Conservation (phyloP, 2,797 vertebrate genomes). For the Cynopterus sphinx region DNA sequence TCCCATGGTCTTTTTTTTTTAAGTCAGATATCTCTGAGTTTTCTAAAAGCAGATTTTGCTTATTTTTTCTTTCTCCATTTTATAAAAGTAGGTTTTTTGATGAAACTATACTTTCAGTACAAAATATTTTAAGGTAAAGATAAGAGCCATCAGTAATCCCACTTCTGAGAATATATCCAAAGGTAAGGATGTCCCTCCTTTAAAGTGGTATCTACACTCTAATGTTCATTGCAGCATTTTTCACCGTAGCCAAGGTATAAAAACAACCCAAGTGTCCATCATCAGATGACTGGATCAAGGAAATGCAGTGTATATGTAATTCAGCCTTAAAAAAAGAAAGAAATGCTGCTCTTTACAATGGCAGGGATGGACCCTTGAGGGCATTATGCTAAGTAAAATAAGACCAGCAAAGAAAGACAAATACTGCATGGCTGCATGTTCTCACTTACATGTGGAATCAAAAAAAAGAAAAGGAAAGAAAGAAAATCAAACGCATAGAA, state of each 20-base stretch:
- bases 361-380: background rate
- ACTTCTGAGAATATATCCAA: background rate
- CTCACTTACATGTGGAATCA: background rate
- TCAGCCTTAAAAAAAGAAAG: background rate
- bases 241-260: background rate
- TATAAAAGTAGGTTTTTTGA: background rate
- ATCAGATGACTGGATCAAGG: background rate
- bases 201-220: background rate
- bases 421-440: background rate
- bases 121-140: background rate
- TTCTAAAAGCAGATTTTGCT: slow-evolving; percentile 17
- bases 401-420: background rate
- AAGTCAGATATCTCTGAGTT: slow-evolving; percentile 15
- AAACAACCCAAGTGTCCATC: background rate
- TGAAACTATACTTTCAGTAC: background rate
- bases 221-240: background rate
- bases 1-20: background rate
- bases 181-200: background rate
- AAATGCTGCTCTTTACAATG: background rate
- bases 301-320: background rate
- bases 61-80: background rate
- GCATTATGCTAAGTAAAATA: background rate
- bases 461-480: too few species aligned
- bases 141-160: background rate
- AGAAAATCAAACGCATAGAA: background rate